Base-by-base conservation (phyloP, 2,113 vertebrate species). In the Syngnathus typhle region DNA sequence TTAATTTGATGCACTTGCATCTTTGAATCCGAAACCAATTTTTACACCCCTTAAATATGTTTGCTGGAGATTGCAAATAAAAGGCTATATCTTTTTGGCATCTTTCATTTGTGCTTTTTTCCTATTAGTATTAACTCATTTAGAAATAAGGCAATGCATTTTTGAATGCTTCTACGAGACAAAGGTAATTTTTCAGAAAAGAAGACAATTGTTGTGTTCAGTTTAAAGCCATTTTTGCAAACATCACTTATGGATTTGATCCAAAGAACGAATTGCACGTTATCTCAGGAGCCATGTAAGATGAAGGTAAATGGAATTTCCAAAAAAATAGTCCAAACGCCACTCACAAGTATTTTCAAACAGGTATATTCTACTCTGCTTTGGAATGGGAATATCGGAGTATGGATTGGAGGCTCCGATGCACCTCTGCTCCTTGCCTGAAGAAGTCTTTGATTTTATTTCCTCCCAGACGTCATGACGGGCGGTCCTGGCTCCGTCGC, bases 401-500 rank as follows among this genome's bases (percentile, higher is more conserved):
- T 85, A 74, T 72, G 69, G 77, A 75, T 76, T 71, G 68, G 73
- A 80, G 66, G 74, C 55, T 66, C 75, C 78, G 67, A 47, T 32
- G 60, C 73, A 75, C 74, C 82, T 80, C 77, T 46, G 64, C 69
- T 74, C 66, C 58, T 62, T 74, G 63, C 52, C 68, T 60, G 67
- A 78, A 68, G 56, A 62, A 83, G 71, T 66, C 65, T 68, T 64
- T 76, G 73, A 64, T 44, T 79, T 44, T 64, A 73, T 65, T 64
- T 65, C 27, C 62, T 69, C 65, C 68, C 23, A 72, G 66, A 46
- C 51, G 54, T 77, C 66, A 74, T 65, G 73, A 88, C 0, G 60
- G 65, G 68, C 80, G 68, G 32, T 92, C 89, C 75, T 87, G 83
- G 81, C 90, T 93, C 67, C 89, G 77, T 6, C 82, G 80, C 4